Evolutionary conservation across 2,888 invertebrate species (phyloP).

Genomic region (Rhagophthalmus giganteus): DNA sequence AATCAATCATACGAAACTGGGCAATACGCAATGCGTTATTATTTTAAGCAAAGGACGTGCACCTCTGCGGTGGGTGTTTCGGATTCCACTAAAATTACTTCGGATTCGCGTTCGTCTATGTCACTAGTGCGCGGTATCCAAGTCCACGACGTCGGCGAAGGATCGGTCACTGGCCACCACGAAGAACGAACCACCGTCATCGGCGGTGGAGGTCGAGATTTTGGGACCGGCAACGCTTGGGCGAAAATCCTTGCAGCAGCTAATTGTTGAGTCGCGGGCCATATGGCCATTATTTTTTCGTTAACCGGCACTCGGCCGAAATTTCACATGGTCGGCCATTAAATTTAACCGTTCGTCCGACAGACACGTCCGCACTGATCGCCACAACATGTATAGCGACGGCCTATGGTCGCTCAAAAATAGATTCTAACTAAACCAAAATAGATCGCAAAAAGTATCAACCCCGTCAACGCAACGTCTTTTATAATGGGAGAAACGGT

Average conservation of each 20-base stretch:
- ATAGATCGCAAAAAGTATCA: conserved; percentile 19
- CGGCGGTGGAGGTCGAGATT: conserved; percentile 34
- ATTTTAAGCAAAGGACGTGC: conserved; percentile 10
- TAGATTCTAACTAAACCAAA: conserved; percentile 20
- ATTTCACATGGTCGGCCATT: conserved; percentile 30
- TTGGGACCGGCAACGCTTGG: conserved; percentile 43
- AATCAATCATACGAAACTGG: conserved; percentile 10
- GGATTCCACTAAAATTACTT: conserved; percentile 30
- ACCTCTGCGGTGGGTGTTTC: conserved; percentile 35
- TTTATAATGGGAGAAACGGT: neutral
- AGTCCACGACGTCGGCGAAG: conserved; percentile 25
- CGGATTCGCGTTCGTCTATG: conserved; percentile 22
- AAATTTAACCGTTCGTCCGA: conserved; percentile 27
- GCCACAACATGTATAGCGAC: conserved; percentile 13
- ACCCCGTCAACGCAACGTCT: neutral
- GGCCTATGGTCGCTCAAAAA: conserved; percentile 16
- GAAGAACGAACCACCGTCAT: conserved; percentile 45
- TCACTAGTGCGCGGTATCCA: conserved; percentile 12
- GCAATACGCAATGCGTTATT: conserved; percentile 12
- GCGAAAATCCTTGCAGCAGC: conserved; percentile 60
- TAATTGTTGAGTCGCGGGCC: conserved; percentile 58
- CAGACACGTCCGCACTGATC: conserved; percentile 34
- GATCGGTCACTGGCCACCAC: conserved; percentile 56
- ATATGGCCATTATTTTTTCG: conserved; percentile 41
- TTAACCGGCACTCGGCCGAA: conserved; percentile 23